Evolutionary conservation across 2,888 invertebrate genomes (phyloP), one percentile per base, ranked within the genome.

Genomic region (Cheilosia impressa): DNA sequence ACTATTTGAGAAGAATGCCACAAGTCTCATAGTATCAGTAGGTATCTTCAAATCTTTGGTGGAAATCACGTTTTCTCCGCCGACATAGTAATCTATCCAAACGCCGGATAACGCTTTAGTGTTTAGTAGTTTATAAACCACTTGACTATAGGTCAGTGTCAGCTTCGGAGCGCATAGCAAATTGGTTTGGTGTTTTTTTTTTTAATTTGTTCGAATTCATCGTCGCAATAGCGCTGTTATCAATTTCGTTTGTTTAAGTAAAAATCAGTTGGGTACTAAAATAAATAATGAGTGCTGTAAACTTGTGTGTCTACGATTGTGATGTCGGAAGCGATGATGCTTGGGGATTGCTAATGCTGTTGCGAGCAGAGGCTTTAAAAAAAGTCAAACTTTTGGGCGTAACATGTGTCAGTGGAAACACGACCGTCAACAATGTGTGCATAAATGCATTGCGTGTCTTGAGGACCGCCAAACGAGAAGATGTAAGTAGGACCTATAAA

Each of bases 361-460:
- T 95, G 2, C 92, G 93, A 62, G 94, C 94, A 1, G 94, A 94
- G 84, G 69, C 88, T 34, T 15, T 66, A 2, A 88, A 88, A 31
- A 88, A 88, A 27, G 63, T 88, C 13, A 63, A 69, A 38, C 81
- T 97, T 50, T 90, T 96, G 57, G 97, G 94, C 1, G 93, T 97
- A 1, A 96, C 96, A 0, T 89, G 89, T 38, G 95, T 94, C 0
- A 93, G 94, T 88, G 97, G 97, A 1, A 97, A 97, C 89, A 95
- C 96, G 0, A 91, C 91, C 1, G 93, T 96, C 65, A 94, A 95
- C 13, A 94, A 96, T 89, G 96, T 95, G 0, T 93, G 93, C 34
- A 92, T 91, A 19, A 97, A 97, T 90, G 95, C 96, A 27, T 93
- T 95, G 55, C 93, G 95, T 87, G 94, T 96, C 68, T 91, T 97